Percentiles rank a stretch among this genome's conserved stretches.
phyloP scores from a whole-genome alignment of 2,888 invertebrate species.

The Dorcus parallelipipedus region DNA sequence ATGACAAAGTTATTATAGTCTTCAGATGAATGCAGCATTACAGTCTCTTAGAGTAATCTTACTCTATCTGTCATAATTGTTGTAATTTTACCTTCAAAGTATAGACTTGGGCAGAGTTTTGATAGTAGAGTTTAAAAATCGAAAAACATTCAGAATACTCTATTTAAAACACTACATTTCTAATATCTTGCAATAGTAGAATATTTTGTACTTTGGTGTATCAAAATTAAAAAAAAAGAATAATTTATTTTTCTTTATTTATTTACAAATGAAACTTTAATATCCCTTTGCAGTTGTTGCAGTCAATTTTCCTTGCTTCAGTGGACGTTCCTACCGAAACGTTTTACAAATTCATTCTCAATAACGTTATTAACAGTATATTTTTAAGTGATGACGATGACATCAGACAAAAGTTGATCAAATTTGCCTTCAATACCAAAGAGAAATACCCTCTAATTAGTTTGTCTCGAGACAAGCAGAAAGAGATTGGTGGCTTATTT shows the following conservation, averaged over 20 bases:
- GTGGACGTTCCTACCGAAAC: not conserved
- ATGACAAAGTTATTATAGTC: too few species aligned
- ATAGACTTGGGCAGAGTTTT: too few species aligned
- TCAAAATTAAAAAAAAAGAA: too few species aligned
- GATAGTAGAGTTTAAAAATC: too few species aligned
- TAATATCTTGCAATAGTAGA: too few species aligned
- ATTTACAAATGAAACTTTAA: not conserved
- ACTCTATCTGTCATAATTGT: too few species aligned
- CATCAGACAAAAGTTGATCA: not conserved
- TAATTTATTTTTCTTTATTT: not conserved
- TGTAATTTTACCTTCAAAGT: too few species aligned
- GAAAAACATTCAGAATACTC: too few species aligned
- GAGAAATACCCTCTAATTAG: not conserved
- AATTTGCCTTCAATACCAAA: not conserved
- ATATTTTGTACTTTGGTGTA: too few species aligned
- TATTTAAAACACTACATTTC: too few species aligned
- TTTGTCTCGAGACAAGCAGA: not conserved
- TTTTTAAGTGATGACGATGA: not conserved
- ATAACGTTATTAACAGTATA: not conserved
- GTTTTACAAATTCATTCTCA: not conserved
- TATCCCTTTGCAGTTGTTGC: not conserved
- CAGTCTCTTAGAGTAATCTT: too few species aligned
- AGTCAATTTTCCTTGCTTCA: not conserved
- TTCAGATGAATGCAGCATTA: too few species aligned
- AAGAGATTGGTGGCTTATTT: not conserved